Evolutionary conservation across 2,888 invertebrate genomes (phyloP), one percentile per base, ranked within the genome.

Genomic region (Venusia cambrica): DNA sequence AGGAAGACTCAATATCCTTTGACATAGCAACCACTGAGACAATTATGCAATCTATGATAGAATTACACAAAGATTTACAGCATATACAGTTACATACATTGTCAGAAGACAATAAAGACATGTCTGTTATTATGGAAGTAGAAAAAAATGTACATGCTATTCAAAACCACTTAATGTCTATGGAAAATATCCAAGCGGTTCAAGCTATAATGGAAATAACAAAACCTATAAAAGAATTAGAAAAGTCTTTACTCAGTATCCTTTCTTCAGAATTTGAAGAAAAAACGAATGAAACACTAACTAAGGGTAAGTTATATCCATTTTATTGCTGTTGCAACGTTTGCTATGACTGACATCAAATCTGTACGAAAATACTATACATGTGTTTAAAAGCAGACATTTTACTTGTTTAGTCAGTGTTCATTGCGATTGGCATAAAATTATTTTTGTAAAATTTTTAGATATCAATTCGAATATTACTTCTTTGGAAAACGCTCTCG

Each of bases 121-220:
- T 73, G 20, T 53, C 62, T 11, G 40, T 83, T 17, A 66, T 78
- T 12, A 59, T 66, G 26, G 73, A 75, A 50, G 60, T 83, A 0
- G 72, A 77, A 38, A 71, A 70, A 37, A 74, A 75, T 54, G 71
- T 84, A 29, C 69, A 74, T 28, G 62, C 56, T 1, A 66, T 84
- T 40, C 65, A 76, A 56, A 67, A 76, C 11, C 70, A 62, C 45
- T 54, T 87, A 44, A 62, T 65, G 10, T 65, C 62, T 14, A 68
- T 83, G 17, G 76, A 81, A 28, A 62, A 58, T 19, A 28, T 52
- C 1, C 52, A 63, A 39, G 48, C 38, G 1, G 49, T 48, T 6
- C 53, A 65, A 29, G 42, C 51, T 9, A 54, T 76, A 0, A 64
- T 64, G 37, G 56, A 71, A 32, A 56, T 74, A 12, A 42, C 58